Evolutionary conservation across 2,797 vertebrate species (phyloP), one percentile per base, ranked within the genome.

Genomic region (Tenualosa thibaudeaui): DNA sequence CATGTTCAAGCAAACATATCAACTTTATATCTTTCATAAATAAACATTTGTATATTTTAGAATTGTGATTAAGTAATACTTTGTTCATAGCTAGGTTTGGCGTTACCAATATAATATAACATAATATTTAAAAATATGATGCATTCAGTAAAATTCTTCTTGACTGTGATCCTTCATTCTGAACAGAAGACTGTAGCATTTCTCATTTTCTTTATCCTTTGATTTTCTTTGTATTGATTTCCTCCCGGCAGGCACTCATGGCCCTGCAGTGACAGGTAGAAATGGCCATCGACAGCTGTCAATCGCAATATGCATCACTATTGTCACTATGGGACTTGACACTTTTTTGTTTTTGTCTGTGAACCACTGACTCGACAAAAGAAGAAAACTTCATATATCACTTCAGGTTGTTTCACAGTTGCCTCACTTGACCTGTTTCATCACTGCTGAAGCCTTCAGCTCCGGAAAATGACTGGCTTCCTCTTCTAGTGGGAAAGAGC

Each of bases 331-430:
- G 40, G 40, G 31, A 40, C 13, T 75, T 43, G 37, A 17, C 68
- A 75, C 26, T 31, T 31, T 75, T 75, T 3, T 31, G 37, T 43
- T 60, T 78, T 78, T 78, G 71, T 43, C 40, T 43, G 37, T 78
- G 37, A 17, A 78, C 12, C 31, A 71, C 37, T 40, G 13, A 37
- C 26, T 22, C 71, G 22, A 46, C 17, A 78, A 22, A 78, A 6
- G 37, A 22, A 93, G 92, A 91, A 88, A 87, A 68, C 71, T 78
- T 19, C 37, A 78, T 78, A 2, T 19, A 78, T 78, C 40, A 78
- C 15, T n/a, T 78, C 2, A 22, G 37, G 71, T 22, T 22, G 37
- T 46, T 40, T 5, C 71, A 78, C 37, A 9, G 71, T 17, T 22
- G 40, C 37, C 71, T 78, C 22, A 78, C 43, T 78, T 46, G 71